Evolutionary conservation across 2,797 vertebrate genomes (phyloP).

Genomic region (Menidia menidia): DNA sequence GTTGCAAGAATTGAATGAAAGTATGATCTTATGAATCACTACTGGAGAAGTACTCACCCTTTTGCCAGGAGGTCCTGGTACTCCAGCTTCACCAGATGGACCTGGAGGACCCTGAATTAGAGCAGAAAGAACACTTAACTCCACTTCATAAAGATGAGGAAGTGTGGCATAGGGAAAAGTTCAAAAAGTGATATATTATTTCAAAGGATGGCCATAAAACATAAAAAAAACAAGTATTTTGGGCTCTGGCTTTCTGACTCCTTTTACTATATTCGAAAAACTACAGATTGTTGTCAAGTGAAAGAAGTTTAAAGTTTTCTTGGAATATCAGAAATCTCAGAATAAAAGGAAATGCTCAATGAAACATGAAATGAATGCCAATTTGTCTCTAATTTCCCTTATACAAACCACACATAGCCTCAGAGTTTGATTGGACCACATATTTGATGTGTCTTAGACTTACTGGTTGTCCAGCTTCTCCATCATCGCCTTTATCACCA

Average conservation of each 20-base stretch:
- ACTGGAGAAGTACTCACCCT: constrained; percentile 85
- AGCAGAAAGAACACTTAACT: constrained; percentile 43
- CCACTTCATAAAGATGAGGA: constrained; percentile 25
- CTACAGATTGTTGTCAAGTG: neutral
- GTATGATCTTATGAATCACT: constrained; percentile 39
- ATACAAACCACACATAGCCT: neutral
- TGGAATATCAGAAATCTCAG: neutral
- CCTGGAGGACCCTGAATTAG: constrained; percentile 91
- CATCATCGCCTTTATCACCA: constrained; percentile 97
- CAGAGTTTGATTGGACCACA: neutral
- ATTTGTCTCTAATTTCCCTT: neutral
- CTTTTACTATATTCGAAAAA: neutral
- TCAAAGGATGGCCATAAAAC: neutral
- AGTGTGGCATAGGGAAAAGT: constrained; percentile 25
- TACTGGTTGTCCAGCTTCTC: constrained; percentile 95
- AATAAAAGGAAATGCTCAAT: neutral
- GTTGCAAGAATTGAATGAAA: constrained; percentile 17
- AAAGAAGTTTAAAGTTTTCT: neutral
- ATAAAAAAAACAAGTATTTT: neutral
- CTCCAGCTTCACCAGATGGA: constrained; percentile 97
- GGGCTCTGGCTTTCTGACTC: neutral
- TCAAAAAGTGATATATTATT: constrained; percentile 10
- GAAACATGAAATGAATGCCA: too few species aligned
- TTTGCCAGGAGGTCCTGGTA: constrained; percentile 97
- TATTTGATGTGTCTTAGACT: constrained; percentile 61